Base-by-base conservation (phyloP, 2,113 vertebrate genomes). In the Ardeotis arabs region DNA sequence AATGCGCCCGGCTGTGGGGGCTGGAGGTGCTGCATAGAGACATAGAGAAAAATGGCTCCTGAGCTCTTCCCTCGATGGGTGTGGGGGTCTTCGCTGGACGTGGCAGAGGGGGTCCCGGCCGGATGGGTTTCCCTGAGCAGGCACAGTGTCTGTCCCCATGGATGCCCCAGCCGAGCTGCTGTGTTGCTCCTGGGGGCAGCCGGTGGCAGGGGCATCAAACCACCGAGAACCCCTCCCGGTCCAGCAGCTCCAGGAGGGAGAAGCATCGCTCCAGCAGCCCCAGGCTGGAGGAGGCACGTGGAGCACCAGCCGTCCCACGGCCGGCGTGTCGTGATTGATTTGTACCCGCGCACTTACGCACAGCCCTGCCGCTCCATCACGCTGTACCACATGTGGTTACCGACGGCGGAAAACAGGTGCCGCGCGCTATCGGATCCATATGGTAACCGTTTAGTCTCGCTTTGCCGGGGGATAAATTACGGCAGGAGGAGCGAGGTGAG, bases 321-420 rank as follows among this genome's bases (percentile, higher is more conserved):
- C 66, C 14, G 77, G 25, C 1, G 2, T 4, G 2, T 5, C 14
- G 59, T 68, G 90, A 83, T 81, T 31, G 92, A 90, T 88, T 50
- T 72, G 93, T 45, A 12, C 64, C 17, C 5, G 17, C 63, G 45
- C 21, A 2, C 82, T 56, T 41, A 4, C 31, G 28, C 77, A 5
- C 62, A 41, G 82, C 90, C 60, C 72, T 27, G 80, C 72, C 81
- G 33, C 93, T 82, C 75, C 93, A 56, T 82, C 47, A 17, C 2
- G 2, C 93, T 14, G 35, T 17, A 44, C 83, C 80, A 94, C 88
- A 81, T 72, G 73, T 89, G 88, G 52, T 23, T 55, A 12, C 33
- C 14, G 41, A 22, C 2, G 31, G 66, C 66, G 93, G 77, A 67
- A 60, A 96, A 47, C 96, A 96, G 92, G 90, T 92, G 94, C 92